A percentile compares a stretch with the other conserved stretches of the same genome.
Conservation (phyloP, 2,113 vertebrate species). For the Numida meleagris region DNA sequence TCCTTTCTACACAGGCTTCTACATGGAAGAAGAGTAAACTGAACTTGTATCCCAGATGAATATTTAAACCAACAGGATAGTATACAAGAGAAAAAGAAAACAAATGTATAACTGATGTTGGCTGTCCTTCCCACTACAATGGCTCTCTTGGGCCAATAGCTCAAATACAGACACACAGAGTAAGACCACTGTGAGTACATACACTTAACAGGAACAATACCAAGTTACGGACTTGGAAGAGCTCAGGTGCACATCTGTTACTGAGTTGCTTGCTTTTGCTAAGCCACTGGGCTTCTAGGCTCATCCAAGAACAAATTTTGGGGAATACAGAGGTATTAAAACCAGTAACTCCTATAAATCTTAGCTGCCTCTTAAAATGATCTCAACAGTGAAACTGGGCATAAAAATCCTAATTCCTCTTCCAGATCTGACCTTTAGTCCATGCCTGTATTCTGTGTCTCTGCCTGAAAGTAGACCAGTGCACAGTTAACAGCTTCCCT, state of each 20-base stretch:
- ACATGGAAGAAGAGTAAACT: background rate
- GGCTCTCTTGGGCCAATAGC: background rate
- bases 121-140: background rate
- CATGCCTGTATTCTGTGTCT: background rate
- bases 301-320: background rate
- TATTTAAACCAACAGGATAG: background rate
- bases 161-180: background rate
- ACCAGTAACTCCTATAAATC: background rate
- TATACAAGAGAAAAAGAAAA: background rate
- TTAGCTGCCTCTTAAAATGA: background rate
- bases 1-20: background rate
- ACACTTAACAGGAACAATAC: background rate
- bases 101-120: background rate
- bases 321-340: background rate
- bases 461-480: fast-evolving
- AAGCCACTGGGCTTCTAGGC: background rate
- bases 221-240: background rate
- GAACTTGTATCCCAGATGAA: background rate
- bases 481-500: background rate
- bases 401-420: background rate
- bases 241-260: background rate
- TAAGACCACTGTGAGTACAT: background rate
- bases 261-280: background rate
- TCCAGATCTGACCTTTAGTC: background rate
- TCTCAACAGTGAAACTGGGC: background rate